A percentile compares a stretch with the other conserved stretches of the same genome.
Conservation (phyloP, 2,113 vertebrate genomes). For the Bos indicus region DNA sequence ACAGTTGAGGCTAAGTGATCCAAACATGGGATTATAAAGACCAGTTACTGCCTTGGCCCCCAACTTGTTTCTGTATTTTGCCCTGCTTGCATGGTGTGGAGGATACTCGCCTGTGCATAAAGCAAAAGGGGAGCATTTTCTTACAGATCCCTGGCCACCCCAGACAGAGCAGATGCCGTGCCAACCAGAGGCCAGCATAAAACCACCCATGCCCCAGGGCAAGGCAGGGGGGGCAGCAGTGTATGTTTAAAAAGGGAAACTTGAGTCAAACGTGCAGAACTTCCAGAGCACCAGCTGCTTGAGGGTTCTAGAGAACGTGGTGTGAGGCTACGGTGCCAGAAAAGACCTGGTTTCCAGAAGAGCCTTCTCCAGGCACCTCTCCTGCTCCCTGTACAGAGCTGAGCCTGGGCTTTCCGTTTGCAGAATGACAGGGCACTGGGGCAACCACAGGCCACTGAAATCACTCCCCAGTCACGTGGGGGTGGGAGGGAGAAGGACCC, state of each 20-base stretch:
- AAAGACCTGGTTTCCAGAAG: neutral
- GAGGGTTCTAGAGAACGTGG: neutral
- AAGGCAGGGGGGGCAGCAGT: rapidly evolving
- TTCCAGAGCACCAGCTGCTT: too few relatives aligned
- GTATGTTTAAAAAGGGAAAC: neutral
- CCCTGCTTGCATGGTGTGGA: neutral
- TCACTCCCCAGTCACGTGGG: neutral
- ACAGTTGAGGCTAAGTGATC: neutral
- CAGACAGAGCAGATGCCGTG: neutral
- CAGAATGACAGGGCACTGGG: neutral
- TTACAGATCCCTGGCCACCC: rapidly evolving
- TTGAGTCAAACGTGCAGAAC: neutral
- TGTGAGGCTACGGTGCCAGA: neutral
- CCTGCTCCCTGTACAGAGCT: neutral
- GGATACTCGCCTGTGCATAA: neutral
- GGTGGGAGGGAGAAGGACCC: neutral
- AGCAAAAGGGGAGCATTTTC: neutral
- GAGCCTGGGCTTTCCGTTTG: neutral
- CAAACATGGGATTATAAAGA: neutral
- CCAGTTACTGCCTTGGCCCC: neutral
- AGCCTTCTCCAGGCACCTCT: neutral
- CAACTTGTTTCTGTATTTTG: neutral
- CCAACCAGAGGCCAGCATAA: neutral
- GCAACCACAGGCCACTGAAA: neutral
- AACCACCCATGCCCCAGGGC: neutral